phyloP scores from a whole-genome alignment of 2,888 invertebrate species.

The Pristionchus arcanus region DNA sequence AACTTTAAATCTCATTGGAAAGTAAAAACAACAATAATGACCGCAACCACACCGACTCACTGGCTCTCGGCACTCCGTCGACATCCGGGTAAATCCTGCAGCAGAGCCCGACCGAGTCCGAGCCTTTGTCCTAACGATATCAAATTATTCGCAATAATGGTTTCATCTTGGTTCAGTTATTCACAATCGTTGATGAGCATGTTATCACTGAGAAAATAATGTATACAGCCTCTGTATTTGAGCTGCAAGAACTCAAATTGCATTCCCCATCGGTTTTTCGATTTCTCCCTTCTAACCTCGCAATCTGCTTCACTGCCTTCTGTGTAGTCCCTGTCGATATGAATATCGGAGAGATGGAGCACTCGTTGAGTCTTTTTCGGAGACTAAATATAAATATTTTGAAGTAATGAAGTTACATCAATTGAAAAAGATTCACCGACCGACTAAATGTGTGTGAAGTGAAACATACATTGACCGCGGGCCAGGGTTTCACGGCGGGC shows the following conservation, averaged over 20 bases:
- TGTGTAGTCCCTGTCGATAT: slow-evolving; percentile 92
- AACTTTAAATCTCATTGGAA: not conserved
- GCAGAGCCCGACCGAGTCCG: slow-evolving; percentile 63
- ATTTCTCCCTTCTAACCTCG: slow-evolving; percentile 41
- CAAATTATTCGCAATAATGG: too few species aligned
- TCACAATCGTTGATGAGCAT: too few species aligned
- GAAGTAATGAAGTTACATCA: not conserved
- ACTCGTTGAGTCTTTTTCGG: slow-evolving; percentile 85
- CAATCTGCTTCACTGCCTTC: slow-evolving; percentile 69
- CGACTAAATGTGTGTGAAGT: not conserved
- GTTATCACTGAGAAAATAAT: too few species aligned
- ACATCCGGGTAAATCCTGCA: slow-evolving; percentile 12
- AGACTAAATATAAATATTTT: not conserved
- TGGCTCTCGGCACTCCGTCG: not conserved
- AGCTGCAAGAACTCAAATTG: too few species aligned
- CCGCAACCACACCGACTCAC: not conserved
- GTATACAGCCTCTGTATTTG: too few species aligned
- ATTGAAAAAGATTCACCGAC: not conserved
- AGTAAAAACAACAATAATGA: too few species aligned
- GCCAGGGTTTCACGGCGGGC: slow-evolving; percentile 71
- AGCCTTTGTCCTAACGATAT: not conserved
- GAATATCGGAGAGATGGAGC: slow-evolving; percentile 94
- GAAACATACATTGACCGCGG: slow-evolving; percentile 63
- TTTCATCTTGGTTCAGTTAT: too few species aligned
- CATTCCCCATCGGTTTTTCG: not conserved